Base-by-base conservation (phyloP, 2,113 vertebrate genomes). In the Columbina picui region DNA sequence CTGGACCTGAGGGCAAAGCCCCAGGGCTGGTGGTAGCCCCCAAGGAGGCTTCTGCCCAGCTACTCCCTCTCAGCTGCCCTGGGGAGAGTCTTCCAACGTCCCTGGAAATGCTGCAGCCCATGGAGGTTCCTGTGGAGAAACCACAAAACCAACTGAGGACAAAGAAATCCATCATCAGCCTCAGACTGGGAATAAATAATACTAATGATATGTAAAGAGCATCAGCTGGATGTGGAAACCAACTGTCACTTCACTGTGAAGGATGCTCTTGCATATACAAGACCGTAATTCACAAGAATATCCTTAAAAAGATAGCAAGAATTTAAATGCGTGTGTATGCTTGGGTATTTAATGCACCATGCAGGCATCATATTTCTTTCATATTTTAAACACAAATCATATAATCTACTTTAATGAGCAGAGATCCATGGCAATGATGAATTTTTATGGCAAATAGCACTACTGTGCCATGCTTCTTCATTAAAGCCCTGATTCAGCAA, bases 241-340 rank as follows among this genome's bases (percentile, higher is more conserved):
- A 95, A 41, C 96, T 93, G 88, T 71, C 93, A 82, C 57, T 93
- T 89, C 73, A 64, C 61, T 57, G 30, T 97, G 93, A 97, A 88
- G 56, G 53, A 96, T 95, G 88, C 60, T 91, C 27, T 91, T 93
- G 94, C 90, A 77, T 63, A 94, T 84, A 79, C 38, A 95, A 95
- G 77, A 94, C 80, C 69, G 90, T 96, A 95, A 96, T 89, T 96
- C 92, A 96, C 61, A 82, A 71, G 39, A 87, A 84, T 90, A 94
- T 92, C 57, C 91, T 91, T 87, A 96, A 96, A 94, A 97, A 96
- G 95, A 94, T 52, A 96, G 94, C 77, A 96, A 89, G 89, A 95
- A 96, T 95, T 96, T 96, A 96, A 95, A 94, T 90, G 84, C 76
- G 26, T 95, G 21, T 38, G 74, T 91, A 96, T 91, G 80, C 83